Base-by-base conservation (phyloP, 2,888 invertebrate species). In the Brachypalpus laphriformis region DNA sequence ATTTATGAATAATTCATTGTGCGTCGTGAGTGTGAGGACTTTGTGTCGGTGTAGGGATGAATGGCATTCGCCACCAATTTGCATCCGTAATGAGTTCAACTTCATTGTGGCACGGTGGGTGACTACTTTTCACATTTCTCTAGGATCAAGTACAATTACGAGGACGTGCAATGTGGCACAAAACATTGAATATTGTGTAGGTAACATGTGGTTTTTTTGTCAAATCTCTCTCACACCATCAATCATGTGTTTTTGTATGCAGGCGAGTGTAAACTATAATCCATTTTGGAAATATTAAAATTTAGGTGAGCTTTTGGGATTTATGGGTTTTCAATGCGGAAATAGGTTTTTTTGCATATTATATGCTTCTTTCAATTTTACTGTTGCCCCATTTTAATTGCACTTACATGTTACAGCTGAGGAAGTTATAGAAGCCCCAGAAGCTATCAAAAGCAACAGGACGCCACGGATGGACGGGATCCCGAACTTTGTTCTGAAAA, bases 1-100 rank as follows among this genome's bases (percentile, higher is more conserved):
- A 77, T 25, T 25, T 78, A 83, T 83, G 61, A 83, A 83, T 78
- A 47, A 83, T 83, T 83, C 78, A 78, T 78, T 34, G 40, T 14
- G 66, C 28, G 72, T 57, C 63, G 63, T 65, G 20, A 14, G 49
- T 34, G 51, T 40, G 18, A 40, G n/a, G 9, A 9, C 18, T 25
- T 25, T 25, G 2, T 25, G 47, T 22, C 5, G 45, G 18, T 7
- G 14, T 47, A 20, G 47, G 57, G n/a, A 31, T 40, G 42, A 14
- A 16, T 40, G 37, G 51, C 9, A 16, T 72, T 11, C 22, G 51
- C 66, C 61, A 68, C 54, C 72, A 72, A 82, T 82, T 82, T 82
- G 66, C 68, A 78, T 82, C 61, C 61, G 61, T 68, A 82, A 77
- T 82, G 66, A 76, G 71, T 45, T 66, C 7, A 72, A 68, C 66